A percentile compares a stretch with the other conserved stretches of the same genome.
Conservation (phyloP, 2,113 vertebrate genomes). For the Rhinoderma darwinii region DNA sequence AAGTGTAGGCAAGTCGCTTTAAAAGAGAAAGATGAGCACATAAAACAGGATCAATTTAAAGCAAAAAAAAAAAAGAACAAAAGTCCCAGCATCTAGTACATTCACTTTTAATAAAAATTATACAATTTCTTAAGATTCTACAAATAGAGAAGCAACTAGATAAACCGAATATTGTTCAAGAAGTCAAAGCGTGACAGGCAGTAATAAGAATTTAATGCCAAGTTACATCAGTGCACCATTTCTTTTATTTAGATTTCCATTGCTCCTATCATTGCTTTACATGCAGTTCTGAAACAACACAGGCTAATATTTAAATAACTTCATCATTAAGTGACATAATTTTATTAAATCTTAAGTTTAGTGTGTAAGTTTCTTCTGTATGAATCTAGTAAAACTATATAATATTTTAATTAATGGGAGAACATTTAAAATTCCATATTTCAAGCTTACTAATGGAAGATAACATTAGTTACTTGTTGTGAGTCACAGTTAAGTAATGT, state of each 20-base stretch:
- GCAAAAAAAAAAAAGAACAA: background rate
- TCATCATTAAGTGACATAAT: background rate
- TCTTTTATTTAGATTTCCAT: background rate
- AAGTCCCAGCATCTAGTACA: constrained; percentile 1
- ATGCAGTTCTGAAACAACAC: background rate
- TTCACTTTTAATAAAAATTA: constrained; percentile 43
- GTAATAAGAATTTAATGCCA: constrained; percentile 12
- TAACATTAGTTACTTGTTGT: no score
- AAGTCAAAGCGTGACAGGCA: constrained; percentile 10
- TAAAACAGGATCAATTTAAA: constrained; percentile 59
- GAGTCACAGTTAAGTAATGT: no score
- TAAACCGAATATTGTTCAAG: constrained; percentile 38
- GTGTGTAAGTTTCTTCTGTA: no score
- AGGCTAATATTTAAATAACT: background rate
- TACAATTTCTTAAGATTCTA: constrained; percentile 29
- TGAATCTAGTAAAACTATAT: no score
- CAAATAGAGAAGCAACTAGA: constrained; percentile 33
- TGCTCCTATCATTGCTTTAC: background rate
- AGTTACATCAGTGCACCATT: background rate
- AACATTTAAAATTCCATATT: no score
- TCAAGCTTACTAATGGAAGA: no score
- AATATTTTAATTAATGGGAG: no score
- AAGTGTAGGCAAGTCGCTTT: constrained; percentile 62
- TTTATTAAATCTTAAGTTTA: background rate
- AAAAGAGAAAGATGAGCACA: constrained; percentile 56